Conservation (phyloP, 2,797 vertebrate genomes). For the Sus cebifrons region DNA sequence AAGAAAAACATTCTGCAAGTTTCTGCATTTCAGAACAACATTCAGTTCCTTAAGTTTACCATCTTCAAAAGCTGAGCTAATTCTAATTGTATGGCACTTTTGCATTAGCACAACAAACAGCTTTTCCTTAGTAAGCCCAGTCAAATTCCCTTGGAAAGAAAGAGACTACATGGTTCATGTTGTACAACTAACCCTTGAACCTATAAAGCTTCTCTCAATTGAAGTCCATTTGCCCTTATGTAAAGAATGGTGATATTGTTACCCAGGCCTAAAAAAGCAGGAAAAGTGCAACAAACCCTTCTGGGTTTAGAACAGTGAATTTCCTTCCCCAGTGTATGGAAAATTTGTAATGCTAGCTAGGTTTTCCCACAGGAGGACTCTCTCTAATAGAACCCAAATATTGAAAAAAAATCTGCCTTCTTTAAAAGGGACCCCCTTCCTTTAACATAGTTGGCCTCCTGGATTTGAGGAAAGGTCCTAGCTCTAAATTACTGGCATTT, state of each 20-base stretch:
- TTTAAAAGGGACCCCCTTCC: constrained; percentile 20
- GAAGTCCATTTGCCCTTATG: constrained; percentile 45
- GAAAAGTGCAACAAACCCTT: constrained; percentile 69
- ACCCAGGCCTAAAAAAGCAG: constrained; percentile 58
- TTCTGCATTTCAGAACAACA: constrained; percentile 75
- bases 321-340: background rate
- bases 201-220: constrained; percentile 40
- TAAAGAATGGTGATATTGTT: constrained; percentile 32
- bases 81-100: constrained; percentile 57
- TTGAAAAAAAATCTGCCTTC: constrained; percentile 40
- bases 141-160: constrained; percentile 66
- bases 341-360: constrained; percentile 21
- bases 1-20: constrained; percentile 72
- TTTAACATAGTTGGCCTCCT: constrained; percentile 61
- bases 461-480: constrained; percentile 4
- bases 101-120: constrained; percentile 66
- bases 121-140: constrained; percentile 48
- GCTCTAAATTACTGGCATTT: constrained; percentile 74
- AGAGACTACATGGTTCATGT: constrained; percentile 29
- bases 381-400: constrained; percentile 50
- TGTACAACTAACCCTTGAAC: constrained; percentile 56
- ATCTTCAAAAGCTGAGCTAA: constrained; percentile 70
- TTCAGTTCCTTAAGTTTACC: constrained; percentile 67
- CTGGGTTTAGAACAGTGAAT: constrained; percentile 38
- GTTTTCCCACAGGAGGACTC: constrained; percentile 12